phyloP scores from a whole-genome alignment of 2,797 vertebrate species.

The Orientallactaga sibirica region DNA sequence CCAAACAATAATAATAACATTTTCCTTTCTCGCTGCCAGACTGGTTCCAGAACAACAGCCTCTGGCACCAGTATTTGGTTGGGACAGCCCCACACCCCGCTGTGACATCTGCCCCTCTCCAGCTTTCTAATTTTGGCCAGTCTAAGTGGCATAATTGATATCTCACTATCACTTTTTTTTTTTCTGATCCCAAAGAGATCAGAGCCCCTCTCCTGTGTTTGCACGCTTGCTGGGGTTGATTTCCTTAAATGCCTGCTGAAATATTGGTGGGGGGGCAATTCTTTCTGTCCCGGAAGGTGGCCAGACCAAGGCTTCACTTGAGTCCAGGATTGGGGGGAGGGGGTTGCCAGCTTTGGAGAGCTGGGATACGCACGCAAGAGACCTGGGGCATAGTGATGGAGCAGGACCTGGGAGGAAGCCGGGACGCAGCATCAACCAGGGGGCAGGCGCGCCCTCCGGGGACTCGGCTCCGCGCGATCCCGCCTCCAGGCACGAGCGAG shows the following conservation, averaged over 20 bases:
- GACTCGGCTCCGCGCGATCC: too few species aligned
- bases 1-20: too few species aligned
- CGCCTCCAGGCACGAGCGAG: too few species aligned
- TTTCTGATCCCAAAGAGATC: constrained; percentile 31
- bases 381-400: not conserved
- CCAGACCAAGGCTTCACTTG: not conserved
- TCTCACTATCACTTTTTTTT: constrained; percentile 22
- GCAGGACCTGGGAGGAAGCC: not conserved
- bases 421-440: not conserved
- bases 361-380: not conserved
- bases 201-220: not conserved
- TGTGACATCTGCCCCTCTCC: not conserved
- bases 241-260: not conserved
- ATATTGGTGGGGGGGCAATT: too few species aligned
- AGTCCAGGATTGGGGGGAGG: not conserved
- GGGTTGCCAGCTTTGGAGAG: not conserved
- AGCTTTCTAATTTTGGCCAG: not conserved
- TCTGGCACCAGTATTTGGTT: not conserved
- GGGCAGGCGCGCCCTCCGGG: not conserved
- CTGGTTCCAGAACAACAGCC: not conserved
- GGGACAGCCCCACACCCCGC: not conserved
- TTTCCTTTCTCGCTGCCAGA: not conserved
- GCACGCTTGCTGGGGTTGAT: not conserved
- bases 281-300: not conserved
- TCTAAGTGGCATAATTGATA: not conserved